phyloP scores from a whole-genome alignment of 2,113 vertebrate species.

The Conger conger region DNA sequence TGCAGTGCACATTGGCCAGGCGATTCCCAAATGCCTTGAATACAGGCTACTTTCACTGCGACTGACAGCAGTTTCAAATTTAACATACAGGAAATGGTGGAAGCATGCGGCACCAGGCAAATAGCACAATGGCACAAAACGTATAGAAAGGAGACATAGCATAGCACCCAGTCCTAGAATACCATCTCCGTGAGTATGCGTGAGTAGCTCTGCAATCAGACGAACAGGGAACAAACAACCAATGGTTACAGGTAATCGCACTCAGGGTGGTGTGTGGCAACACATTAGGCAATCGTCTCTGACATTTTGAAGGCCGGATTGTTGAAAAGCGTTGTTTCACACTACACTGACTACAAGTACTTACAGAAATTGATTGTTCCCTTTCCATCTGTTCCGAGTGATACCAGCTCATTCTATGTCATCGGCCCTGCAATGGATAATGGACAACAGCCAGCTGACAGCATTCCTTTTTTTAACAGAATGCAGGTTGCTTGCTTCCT shows the following conservation, averaged over 20 bases:
- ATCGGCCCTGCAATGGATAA: not conserved
- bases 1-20: slow-evolving; percentile 15
- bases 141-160: not conserved
- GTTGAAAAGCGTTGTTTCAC: not conserved
- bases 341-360: not conserved
- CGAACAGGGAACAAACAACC: not conserved
- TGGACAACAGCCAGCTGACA: not conserved
- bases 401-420: not conserved
- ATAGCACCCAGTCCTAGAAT: not conserved
- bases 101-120: not conserved
- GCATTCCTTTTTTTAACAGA: too few species aligned
- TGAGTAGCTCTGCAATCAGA: not conserved
- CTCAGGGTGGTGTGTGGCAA: not conserved
- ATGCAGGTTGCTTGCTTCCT: not conserved
- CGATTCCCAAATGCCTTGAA: not conserved
- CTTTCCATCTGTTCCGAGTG: not conserved
- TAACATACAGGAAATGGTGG: not conserved
- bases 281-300: not conserved
- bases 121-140: too few species aligned
- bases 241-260: not conserved
- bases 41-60: not conserved
- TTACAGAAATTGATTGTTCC: not conserved
- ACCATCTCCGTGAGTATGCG: not conserved
- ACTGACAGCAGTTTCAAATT: not conserved
- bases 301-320: not conserved